Base-by-base conservation (phyloP, 2,888 invertebrate genomes). In the Polia nebulosa region DNA sequence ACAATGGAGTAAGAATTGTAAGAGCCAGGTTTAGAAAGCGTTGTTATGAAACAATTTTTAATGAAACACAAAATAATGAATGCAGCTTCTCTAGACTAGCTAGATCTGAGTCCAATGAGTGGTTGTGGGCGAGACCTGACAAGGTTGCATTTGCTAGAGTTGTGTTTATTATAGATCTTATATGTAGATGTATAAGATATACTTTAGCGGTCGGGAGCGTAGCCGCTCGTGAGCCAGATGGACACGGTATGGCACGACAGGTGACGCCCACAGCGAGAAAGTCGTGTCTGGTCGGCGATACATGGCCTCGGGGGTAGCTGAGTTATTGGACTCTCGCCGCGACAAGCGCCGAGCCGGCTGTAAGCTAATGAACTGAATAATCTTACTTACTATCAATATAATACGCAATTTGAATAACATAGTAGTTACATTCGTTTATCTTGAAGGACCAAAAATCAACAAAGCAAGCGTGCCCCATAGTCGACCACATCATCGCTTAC, bases 231-330 rank as follows among this genome's bases (percentile, higher is more conserved):
- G 72, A 77, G 84, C 76, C 65, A 75, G 76, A 60, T 81, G 87
- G 81, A 81, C 81, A 83, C 85, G 85, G 89, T 90, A 89, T 79
- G 81, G 88, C 87, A 89, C 90, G 87, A 87, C 90, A 91, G 91
- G 92, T 89, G 90, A 88, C 92, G 91, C 92, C 92, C 90, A 92
- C 91, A 75, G 81, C 87, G 89, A 87, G 92, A 93, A 92, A 92
- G 92, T 90, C 86, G 85, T 85, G 84, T 86, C 86, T 82, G 79
- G 73, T 80, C 75, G 74, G 76, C 69, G 66, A 75, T 79, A 72
- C 82, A 76, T 66, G 78, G 83, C 83, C 84, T 80, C 82, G 78
- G 75, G 83, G 82, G 83, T 78, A 69, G 78, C 65, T 74, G 79
- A 84, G 68, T 82, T 85, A 86, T 82, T 80, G 75, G 79, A 73